A percentile compares a stretch with the other conserved stretches of the same genome.
Conservation (phyloP, 37 sponge, comb jelly and placozoan genomes). For the Ephydatia muelleri region DNA sequence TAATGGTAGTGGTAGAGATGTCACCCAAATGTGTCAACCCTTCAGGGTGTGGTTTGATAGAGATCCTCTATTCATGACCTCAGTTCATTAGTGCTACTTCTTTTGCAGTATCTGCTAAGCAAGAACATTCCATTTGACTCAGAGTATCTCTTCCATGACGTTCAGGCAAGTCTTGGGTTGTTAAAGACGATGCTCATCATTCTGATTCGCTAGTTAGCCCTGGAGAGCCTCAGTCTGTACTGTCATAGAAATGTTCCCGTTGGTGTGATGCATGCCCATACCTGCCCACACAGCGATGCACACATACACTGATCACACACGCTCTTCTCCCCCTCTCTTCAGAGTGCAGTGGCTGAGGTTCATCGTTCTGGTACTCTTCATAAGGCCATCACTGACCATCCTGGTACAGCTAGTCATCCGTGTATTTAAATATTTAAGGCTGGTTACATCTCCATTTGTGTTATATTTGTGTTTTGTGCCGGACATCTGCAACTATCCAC, state of each 20-base stretch:
- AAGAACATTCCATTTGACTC: constrained; percentile 51
- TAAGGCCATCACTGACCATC: constrained; percentile 45
- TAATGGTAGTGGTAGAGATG: too few species aligned
- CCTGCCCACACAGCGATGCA: neutral
- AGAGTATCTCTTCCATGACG: constrained; percentile 67
- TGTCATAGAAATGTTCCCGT: neutral
- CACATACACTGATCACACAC: neutral
- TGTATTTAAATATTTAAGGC: neutral
- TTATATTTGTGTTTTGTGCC: neutral
- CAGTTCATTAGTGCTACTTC: too few species aligned
- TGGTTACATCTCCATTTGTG: neutral
- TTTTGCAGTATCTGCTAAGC: neutral
- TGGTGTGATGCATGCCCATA: neutral
- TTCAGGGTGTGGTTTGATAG: too few species aligned
- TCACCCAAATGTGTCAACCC: too few species aligned
- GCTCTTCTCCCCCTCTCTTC: neutral
- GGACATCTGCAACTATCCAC: neutral
- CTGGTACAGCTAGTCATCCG: constrained; percentile 17
- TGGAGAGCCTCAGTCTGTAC: neutral
- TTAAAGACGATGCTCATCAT: too few species aligned
- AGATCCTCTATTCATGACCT: too few species aligned
- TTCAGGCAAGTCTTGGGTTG: constrained; percentile 35
- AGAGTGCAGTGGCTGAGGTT: constrained; percentile 57
- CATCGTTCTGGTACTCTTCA: constrained; percentile 72
- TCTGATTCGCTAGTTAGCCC: neutral